Conservation (phyloP, 2,797 vertebrate species). For the Falco novaeseelandiae region DNA sequence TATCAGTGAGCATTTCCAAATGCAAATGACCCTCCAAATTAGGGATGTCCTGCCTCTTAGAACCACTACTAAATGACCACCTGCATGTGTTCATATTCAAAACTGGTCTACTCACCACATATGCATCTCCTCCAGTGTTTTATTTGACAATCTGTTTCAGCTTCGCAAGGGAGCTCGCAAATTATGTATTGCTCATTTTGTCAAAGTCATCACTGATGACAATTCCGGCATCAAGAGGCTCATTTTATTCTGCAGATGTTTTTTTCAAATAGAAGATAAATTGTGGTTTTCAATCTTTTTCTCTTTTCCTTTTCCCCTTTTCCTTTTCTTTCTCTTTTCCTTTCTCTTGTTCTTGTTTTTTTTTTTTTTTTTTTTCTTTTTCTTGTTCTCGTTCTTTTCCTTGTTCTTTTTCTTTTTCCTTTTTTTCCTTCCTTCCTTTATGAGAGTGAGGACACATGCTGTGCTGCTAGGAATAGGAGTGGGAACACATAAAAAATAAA, state of each 20-base stretch:
- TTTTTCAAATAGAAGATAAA: constrained; percentile 80
- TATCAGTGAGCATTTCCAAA: constrained; percentile 76
- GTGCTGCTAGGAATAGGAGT: constrained; percentile 50
- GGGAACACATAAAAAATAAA: constrained; percentile 67
- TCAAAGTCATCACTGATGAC: constrained; percentile 86
- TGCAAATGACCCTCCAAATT: constrained; percentile 81
- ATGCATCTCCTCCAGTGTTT: constrained; percentile 81
- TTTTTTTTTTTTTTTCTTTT: too few species aligned
- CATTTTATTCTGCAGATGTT: constrained; percentile 83
- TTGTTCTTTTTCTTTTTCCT: too few species aligned
- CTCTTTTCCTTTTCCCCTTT: fast-evolving
- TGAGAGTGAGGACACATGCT: neutral
- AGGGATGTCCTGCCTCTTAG: constrained; percentile 78
- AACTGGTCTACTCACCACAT: constrained; percentile 76
- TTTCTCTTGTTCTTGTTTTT: fast-evolving
- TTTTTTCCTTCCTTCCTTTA: neutral
- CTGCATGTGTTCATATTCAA: constrained; percentile 77
- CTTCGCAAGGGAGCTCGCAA: constrained; percentile 78
- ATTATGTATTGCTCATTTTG: constrained; percentile 85
- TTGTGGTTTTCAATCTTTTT: constrained; percentile 55
- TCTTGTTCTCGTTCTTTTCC: too few species aligned
- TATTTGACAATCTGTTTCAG: constrained; percentile 82
- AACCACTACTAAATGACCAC: constrained; percentile 77
- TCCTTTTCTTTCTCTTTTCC: fast-evolving
- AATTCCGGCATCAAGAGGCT: constrained; percentile 84